Percentiles rank a stretch among this genome's conserved stretches.
phyloP scores from a whole-genome alignment of 2,888 invertebrate species.

The Spilarctia lutea region DNA sequence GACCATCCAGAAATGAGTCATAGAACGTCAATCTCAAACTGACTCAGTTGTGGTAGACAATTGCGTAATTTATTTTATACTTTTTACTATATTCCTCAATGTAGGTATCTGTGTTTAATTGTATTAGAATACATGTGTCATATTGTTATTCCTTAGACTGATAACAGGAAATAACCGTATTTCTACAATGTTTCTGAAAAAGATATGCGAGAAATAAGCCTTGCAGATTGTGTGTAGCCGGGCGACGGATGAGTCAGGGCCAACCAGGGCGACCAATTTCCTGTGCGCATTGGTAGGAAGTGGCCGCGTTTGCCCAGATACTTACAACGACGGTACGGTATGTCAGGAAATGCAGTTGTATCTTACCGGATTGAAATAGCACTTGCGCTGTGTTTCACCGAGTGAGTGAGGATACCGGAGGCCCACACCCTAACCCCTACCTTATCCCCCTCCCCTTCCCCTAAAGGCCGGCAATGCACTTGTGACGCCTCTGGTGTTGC shows the following conservation, averaged over 20 bases:
- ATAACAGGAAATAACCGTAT: background rate
- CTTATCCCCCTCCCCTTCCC: no score
- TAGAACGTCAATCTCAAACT: background rate
- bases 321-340: slow-evolving; percentile 8
- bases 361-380: no score
- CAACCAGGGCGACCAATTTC: slow-evolving; percentile 67
- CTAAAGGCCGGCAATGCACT: no score
- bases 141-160: background rate
- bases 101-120: background rate
- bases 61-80: background rate
- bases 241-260: slow-evolving; percentile 56
- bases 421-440: no score
- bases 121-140: background rate
- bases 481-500: no score
- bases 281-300: slow-evolving; percentile 59
- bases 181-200: background rate
- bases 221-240: slow-evolving; percentile 41
- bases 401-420: no score
- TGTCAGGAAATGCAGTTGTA: slow-evolving; percentile 49
- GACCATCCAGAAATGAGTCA: background rate
- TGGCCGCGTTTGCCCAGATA: slow-evolving; percentile 53
- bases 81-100: background rate
- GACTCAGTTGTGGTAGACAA: background rate
- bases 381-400: no score
- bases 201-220: background rate